Base-by-base conservation (phyloP, 2,888 invertebrate genomes). In the Caenorhabditis afra region DNA sequence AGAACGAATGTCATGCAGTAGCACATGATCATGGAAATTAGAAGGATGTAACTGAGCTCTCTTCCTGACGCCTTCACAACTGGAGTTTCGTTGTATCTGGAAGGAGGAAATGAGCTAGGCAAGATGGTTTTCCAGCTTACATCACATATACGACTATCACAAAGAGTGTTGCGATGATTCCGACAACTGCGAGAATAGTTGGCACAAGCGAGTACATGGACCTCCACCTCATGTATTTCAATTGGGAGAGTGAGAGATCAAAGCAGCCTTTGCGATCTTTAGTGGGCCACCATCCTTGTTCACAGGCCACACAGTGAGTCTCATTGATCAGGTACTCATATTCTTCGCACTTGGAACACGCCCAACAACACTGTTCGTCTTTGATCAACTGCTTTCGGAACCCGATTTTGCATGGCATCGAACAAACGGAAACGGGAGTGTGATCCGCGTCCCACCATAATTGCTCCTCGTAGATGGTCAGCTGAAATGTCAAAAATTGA, bases 1-100 rank as follows among this genome's bases (percentile, higher is more conserved):
- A 94, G 93, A 8, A 94, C 92, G 88, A 94, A 94, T 7, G 94
- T 94, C 91, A 94, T 94, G 44, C 79, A 59, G 45, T 94, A 94
- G 85, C 94, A 94, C 64, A 93, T 92, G 29, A 94, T 91, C 84
- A 94, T 93, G 4, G 94, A 94, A 70, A 92, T 91, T 3, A 94
- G 91, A 1, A 94, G 92, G 2, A 90, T 86, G 55, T 94, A 94
- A 90, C 94, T 94, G 7, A 95, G 91, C 89, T 94, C 94, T 14
- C 94, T 91, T 0, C 94, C 94, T 0, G 94, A 94, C 1, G 94
- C 94, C 93, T 94, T 94, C 16, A 89, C 89, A 14, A 94, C 92
- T 0, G 94, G 94, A 0, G 94, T 94, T 58, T 91, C 91, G 86
- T 92, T 92, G 90, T 90, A 93, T 87, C 92, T 92, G 66, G 93